phyloP scores from a whole-genome alignment of 1,140 invertebrate genomes.

The Batillaria attramentaria region DNA sequence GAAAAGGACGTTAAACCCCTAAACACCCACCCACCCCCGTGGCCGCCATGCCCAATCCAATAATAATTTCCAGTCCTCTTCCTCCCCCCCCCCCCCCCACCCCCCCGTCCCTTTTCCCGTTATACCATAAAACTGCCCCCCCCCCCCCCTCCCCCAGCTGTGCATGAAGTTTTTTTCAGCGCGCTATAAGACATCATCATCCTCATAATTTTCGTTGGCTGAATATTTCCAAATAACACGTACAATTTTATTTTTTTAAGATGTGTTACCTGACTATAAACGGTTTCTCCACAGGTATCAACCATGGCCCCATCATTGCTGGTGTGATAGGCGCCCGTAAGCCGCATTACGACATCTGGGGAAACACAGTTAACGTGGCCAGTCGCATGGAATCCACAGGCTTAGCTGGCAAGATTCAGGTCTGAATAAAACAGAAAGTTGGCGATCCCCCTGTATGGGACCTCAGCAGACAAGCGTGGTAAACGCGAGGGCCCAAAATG shows the following conservation, averaged over 20 bases:
- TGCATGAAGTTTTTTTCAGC: background rate
- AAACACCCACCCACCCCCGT: too few species aligned
- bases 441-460: too few species aligned
- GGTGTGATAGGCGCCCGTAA: slow-evolving; percentile 91
- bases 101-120: background rate
- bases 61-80: too few species aligned
- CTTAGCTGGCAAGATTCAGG: slow-evolving; percentile 92
- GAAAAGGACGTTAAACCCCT: too few species aligned
- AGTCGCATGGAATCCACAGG: slow-evolving; percentile 96
- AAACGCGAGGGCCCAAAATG: too few species aligned
- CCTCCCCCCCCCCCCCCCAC: too few species aligned
- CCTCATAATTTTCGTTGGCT: slow-evolving; percentile 28
- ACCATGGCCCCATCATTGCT: slow-evolving; percentile 83
- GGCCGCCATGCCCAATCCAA: too few species aligned
- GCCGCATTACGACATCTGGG: slow-evolving; percentile 76
- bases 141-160: background rate
- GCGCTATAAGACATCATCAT: slow-evolving; percentile 19
- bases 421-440: slow-evolving; percentile 59
- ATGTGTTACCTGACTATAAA: too few species aligned
- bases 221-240: too few species aligned
- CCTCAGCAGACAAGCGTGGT: too few species aligned
- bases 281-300: slow-evolving; percentile 49
- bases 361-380: slow-evolving; percentile 95
- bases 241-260: too few species aligned
- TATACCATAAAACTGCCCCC: background rate